Conservation (phyloP, 2,113 vertebrate genomes). For the Physeter macrocephalus region DNA sequence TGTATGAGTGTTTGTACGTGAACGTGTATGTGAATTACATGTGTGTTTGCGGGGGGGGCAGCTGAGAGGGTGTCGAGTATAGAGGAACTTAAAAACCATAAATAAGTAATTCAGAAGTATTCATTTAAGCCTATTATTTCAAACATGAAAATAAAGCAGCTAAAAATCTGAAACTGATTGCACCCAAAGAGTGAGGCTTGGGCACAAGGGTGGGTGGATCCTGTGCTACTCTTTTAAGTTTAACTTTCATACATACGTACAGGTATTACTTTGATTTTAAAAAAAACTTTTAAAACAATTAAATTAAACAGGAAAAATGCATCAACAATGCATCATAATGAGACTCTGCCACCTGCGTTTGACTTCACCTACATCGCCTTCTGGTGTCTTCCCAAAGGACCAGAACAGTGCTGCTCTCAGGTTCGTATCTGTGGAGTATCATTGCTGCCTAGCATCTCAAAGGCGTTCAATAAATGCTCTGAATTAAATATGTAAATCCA, state of each 20-base stretch:
- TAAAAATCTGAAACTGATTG: background rate
- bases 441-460: background rate
- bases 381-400: background rate
- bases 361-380: background rate
- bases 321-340: background rate
- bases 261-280: background rate
- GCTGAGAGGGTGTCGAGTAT: background rate
- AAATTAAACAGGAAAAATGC: background rate
- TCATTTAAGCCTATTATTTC: background rate
- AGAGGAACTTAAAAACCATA: background rate
- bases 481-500: background rate
- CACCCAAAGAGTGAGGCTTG: background rate
- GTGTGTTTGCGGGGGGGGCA: background rate
- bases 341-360: background rate
- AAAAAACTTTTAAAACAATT: background rate
- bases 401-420: background rate
- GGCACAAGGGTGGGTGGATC: too few species aligned
- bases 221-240: background rate
- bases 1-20: background rate
- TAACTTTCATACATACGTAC: background rate
- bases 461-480: background rate
- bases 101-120: background rate
- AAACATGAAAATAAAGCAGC: background rate
- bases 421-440: background rate
- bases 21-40: fast-evolving